Evolutionary conservation across 2,113 vertebrate genomes (phyloP), one percentile per base, ranked within the genome.

Genomic region (Hemiscyllium ocellatum): DNA sequence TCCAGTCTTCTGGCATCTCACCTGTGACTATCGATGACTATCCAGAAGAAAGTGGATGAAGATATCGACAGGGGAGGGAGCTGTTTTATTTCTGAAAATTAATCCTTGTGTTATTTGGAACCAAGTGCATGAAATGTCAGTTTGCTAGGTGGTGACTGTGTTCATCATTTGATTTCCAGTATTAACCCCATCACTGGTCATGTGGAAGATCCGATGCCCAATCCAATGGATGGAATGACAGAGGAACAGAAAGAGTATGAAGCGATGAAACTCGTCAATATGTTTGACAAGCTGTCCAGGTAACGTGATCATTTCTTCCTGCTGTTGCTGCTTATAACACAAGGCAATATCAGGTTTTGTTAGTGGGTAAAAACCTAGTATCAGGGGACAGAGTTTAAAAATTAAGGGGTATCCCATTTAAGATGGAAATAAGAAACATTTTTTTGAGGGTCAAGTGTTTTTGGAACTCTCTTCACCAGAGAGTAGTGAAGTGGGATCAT

Each of bases 231-330:
- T 96, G 99, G 99, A 97, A 99, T 99, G 99, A 99, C 99, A 0
- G 99, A 99, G 97, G 99, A 99, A 97, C 99, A 99, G 97, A 99
- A 99, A 97, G 99, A 99, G 97, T 99, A 99, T 20, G 99, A 99
- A 97, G 99, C 99, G 42, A 98, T 99, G 98, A 99, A 99, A 96
- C 98, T 99, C 96, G 98, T 98, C 97, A 98, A 98, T 96, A 99
- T 99, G 99, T 98, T 99, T 96, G 98, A 99, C 97, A 99, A 99
- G 98, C 97, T 99, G 96, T 98, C 98, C 97, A 99, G 99, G 99
- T 99, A 61, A 61, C 17, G 7, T 5, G 19, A 6, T 66, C 1
- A 42, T 93, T 93, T 12, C 50, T 50, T 50, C 13, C 47, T 72
- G 22, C 33, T 19, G 47, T 47, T 94, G 42, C 69, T 33, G 24